A percentile compares a stretch with the other conserved stretches of the same genome.
Conservation (phyloP, 2,797 vertebrate species). For the Pterois miles region DNA sequence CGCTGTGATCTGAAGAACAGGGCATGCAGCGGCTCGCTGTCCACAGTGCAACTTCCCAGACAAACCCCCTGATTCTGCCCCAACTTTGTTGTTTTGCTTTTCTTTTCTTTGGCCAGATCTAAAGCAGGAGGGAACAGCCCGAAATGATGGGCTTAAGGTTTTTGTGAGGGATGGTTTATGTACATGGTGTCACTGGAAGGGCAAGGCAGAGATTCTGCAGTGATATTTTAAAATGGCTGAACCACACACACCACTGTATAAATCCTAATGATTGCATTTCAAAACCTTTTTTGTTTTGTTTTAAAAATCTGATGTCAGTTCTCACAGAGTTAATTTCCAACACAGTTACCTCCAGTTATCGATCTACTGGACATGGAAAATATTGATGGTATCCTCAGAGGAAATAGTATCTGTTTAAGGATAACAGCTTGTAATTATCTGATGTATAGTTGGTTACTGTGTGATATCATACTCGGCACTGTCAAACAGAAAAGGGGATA, state of each 20-base stretch:
- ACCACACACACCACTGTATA: constrained; percentile 44
- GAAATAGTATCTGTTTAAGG: constrained; percentile 13
- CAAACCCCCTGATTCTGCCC: constrained; percentile 53
- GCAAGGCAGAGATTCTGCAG: constrained; percentile 76
- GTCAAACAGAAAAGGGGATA: not conserved
- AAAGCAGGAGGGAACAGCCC: constrained; percentile 59
- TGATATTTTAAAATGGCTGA: constrained; percentile 69
- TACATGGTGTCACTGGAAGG: constrained; percentile 82
- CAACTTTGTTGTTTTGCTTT: constrained; percentile 58
- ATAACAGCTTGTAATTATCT: not conserved
- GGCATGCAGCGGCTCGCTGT: constrained; percentile 32
- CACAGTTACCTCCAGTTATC: constrained; percentile 35
- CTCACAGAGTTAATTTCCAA: constrained; percentile 48
- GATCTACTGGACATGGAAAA: constrained; percentile 17
- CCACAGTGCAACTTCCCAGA: constrained; percentile 46
- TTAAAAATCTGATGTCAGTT: constrained; percentile 55
- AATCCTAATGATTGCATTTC: constrained; percentile 62
- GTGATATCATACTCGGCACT: not conserved
- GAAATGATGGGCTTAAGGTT: constrained; percentile 66
- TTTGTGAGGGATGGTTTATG: constrained; percentile 76
- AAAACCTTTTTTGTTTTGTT: constrained; percentile 45
- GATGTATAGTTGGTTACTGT: not conserved
- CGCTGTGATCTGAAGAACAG: constrained; percentile 71
- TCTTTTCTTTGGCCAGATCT: constrained; percentile 76
- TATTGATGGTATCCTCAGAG: constrained; percentile 7